Evolutionary conservation across 2,113 vertebrate genomes (phyloP).

Genomic region (Catharus minimus): DNA sequence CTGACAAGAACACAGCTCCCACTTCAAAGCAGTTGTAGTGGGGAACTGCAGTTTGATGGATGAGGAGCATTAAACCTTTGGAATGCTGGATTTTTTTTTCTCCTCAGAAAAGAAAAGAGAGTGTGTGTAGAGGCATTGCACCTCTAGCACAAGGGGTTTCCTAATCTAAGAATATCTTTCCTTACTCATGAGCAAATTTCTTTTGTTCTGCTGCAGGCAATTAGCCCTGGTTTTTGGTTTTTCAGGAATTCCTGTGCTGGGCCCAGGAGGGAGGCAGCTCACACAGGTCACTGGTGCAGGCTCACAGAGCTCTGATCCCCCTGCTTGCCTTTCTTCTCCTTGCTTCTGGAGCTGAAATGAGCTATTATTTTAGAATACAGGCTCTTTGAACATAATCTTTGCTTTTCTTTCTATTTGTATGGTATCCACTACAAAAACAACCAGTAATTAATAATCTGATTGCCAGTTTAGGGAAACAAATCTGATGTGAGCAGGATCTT

Average conservation of each 20-base stretch:
- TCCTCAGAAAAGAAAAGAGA: neutral
- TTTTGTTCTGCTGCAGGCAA: neutral
- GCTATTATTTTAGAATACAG: neutral
- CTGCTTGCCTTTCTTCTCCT: neutral
- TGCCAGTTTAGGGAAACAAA: constrained; percentile 18
- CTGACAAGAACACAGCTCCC: neutral
- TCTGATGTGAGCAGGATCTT: constrained; percentile 29
- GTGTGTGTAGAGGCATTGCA: neutral
- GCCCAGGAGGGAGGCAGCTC: neutral
- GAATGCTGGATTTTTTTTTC: neutral
- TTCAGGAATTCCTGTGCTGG: fast-evolving
- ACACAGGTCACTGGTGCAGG: neutral
- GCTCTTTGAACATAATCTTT: neutral
- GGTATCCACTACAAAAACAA: neutral
- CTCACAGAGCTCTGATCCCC: neutral
- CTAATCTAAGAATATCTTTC: neutral
- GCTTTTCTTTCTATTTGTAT: neutral
- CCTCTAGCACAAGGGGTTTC: neutral
- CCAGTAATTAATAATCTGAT: constrained; percentile 34
- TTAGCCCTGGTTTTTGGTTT: fast-evolving
- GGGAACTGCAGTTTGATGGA: neutral
- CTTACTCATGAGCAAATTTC: neutral
- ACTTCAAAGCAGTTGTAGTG: neutral
- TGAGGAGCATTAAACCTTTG: neutral
- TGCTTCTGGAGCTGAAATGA: neutral